Evolutionary conservation across 2,888 invertebrate species (phyloP), one percentile per base, ranked within the genome.

Genomic region (Antheraea yamamai): DNA sequence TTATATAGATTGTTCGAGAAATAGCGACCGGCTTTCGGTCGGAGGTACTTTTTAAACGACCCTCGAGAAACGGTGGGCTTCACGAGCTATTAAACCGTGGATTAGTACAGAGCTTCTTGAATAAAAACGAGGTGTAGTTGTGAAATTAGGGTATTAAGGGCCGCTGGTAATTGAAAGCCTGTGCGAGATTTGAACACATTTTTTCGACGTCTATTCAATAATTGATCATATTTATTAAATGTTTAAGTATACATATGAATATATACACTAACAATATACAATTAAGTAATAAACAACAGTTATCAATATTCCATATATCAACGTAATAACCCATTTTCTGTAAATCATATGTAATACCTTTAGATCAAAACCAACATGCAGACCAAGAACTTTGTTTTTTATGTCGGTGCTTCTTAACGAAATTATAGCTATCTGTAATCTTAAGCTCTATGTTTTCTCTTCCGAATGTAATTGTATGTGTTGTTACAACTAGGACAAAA

Each of bases 21-120:
- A 74, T 72, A 81, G 81, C 81, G 78, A 81, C 79, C 83, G 82
- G 82, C 77, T 83, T 78, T 83, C 82, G 80, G 86, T 87, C 82
- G 82, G 85, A 85, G 81, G 82, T 83, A 80, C 81, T 81, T 82
- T 83, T 84, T 83, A 84, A 88, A 85, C 79, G 82, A 81, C 79
- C 80, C 79, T 80, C 83, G 84, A 82, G 84, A 83, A 82, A 79
- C 81, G 77, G 79, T 78, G 82, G 81, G 81, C 79, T 86, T 87
- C 85, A 83, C 86, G 88, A 84, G 83, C 87, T 86, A 90, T 91
- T 90, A 85, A 89, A 84, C 84, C 76, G 75, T 77, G 82, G 85
- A 87, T 91, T 89, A 87, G 88, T 86, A 86, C 58, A 77, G 76
- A 75, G 81, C 78, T 79, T 78, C 75, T 78, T 77, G 82, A 84